Conservation (phyloP, 2,113 vertebrate genomes). For the Perccottus glenii region DNA sequence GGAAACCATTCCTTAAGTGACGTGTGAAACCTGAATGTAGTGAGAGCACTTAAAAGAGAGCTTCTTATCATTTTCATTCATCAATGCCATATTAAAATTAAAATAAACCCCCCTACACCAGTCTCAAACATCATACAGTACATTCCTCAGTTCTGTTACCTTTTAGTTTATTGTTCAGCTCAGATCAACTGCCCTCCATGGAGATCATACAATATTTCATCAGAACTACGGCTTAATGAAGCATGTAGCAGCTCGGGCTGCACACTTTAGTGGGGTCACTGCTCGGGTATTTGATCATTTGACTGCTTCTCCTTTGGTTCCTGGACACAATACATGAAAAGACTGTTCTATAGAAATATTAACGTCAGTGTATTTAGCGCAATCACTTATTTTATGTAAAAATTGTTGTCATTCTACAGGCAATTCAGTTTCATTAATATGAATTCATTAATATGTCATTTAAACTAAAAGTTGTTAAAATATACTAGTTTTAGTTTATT, state of each 20-base stretch:
- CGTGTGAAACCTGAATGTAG: no score
- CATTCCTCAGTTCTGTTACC: not conserved
- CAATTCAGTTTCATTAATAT: no score
- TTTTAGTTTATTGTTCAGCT: not conserved
- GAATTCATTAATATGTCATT: no score
- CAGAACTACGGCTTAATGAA: constrained; percentile 15
- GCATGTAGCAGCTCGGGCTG: not conserved
- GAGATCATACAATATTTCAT: constrained; percentile 4
- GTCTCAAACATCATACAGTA: not conserved
- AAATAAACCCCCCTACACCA: not conserved
- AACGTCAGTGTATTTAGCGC: not conserved
- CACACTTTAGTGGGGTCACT: constrained; percentile 12
- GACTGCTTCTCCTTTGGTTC: constrained; percentile 10
- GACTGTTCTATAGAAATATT: constrained; percentile 28
- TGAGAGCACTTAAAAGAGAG: no score
- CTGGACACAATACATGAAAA: constrained; percentile 11
- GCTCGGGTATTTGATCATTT: constrained; percentile 17
- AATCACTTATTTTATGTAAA: no score
- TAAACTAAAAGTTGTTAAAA: no score
- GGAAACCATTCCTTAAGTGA: no score
- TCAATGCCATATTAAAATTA: no score
- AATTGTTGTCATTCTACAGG: no score
- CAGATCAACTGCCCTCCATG: not conserved
- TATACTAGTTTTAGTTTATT: no score
- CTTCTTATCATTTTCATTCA: no score